These are phyloP conservation scores for Erythrocercus mccallii DNA, from an alignment of 2,113 vertebrate genomes.

Conservation along the genomic window DNA sequence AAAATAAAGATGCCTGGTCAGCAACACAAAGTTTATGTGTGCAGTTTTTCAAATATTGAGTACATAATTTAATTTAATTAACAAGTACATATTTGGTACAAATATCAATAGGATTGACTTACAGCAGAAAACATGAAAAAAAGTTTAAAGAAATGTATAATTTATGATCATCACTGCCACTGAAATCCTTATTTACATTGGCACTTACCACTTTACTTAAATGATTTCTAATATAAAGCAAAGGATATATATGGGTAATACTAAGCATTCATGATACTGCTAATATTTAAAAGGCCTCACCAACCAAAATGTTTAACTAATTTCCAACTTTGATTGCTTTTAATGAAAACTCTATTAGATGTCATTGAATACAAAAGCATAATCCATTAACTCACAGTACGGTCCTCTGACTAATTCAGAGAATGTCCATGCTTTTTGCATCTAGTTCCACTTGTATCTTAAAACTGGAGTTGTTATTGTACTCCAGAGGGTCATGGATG, in stretches of 20 bases:
- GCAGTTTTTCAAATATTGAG: background rate
- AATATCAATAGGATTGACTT: background rate
- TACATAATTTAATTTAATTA: background rate
- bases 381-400: background rate
- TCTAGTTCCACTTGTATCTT: background rate
- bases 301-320: background rate
- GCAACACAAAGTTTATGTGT: background rate
- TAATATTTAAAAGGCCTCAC: background rate
- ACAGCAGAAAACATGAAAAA: background rate
- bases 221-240: background rate
- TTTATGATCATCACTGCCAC: background rate
- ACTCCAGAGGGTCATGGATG: background rate
- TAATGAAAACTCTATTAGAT: background rate
- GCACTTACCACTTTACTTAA: background rate
- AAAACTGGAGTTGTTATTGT: background rate
- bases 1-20: background rate
- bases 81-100: background rate
- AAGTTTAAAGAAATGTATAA: background rate
- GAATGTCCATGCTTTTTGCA: background rate
- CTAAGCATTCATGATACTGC: background rate
- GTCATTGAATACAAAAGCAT: background rate
- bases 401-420: background rate
- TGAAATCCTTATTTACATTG: background rate
- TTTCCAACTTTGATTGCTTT: background rate
- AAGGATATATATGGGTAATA: background rate